Conservation (phyloP, 92 coral and sea anemone genomes). For the Muricea muricata region DNA sequence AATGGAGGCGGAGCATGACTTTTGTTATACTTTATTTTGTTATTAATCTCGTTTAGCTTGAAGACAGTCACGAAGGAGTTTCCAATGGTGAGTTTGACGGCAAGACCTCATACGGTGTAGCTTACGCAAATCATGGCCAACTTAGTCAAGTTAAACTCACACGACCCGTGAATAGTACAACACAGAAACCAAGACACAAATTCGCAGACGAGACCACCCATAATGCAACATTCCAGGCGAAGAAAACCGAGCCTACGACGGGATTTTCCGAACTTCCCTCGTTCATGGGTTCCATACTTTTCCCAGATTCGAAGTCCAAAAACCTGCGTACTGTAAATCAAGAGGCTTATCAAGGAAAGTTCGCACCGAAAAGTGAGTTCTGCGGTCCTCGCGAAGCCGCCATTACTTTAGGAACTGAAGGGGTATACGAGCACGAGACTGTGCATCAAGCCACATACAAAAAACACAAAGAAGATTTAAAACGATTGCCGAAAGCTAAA, state of each 20-base stretch:
- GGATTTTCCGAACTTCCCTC: conserved; percentile 89
- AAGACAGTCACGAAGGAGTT: conserved; percentile 58
- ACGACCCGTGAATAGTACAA: conserved; percentile 78
- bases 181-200: conserved; percentile 62
- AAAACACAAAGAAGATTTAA: conserved; percentile 71
- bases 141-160: conserved; percentile 71
- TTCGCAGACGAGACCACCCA: conserved; percentile 89
- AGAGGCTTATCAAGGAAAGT: conserved; percentile 89
- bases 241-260: conserved; percentile 73
- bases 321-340: conserved; percentile 86
- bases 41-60: conserved; percentile 68
- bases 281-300: conserved; percentile 86
- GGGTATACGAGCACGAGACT: conserved; percentile 79
- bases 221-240: conserved; percentile 79
- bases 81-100: conserved; percentile 82
- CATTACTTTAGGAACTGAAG: conserved; percentile 85
- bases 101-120: conserved; percentile 77
- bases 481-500: conserved; percentile 64
- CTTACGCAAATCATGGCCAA: conserved; percentile 76
- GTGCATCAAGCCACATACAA: conserved; percentile 79
- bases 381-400: conserved; percentile 79
- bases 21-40: too few species aligned
- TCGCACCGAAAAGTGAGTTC: conserved; percentile 79
- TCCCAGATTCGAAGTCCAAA: conserved; percentile 73
- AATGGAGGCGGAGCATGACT: too few species aligned